Percentiles rank a stretch among this genome's conserved stretches.
Conservation (phyloP, 2,797 vertebrate genomes). For the Antrozous pallidus region DNA sequence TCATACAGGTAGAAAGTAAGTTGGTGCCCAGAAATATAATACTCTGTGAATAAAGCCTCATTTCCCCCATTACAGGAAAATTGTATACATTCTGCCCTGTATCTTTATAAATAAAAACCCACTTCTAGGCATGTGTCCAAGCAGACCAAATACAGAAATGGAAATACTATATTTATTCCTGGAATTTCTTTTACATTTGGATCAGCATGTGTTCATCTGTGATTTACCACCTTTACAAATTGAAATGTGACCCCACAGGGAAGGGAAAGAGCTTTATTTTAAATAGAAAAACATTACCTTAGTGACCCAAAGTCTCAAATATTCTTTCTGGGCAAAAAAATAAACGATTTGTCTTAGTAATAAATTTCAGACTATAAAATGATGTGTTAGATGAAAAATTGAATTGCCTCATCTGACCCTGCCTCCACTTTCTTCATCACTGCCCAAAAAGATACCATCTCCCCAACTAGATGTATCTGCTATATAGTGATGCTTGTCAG, state of each 20-base stretch:
- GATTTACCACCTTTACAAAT: conserved; percentile 54
- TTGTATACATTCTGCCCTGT: conserved; percentile 58
- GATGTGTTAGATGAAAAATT: neutral
- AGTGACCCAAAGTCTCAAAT: conserved; percentile 51
- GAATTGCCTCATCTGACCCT: neutral
- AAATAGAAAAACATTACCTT: conserved; percentile 50
- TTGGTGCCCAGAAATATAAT: conserved; percentile 57
- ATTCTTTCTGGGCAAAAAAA: conserved; percentile 38
- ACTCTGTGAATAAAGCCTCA: conserved; percentile 30
- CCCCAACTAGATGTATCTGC: neutral
- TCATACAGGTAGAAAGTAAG: conserved; percentile 69
- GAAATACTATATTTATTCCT: conserved; percentile 52
- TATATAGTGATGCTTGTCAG: neutral
- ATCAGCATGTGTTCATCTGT: conserved; percentile 48
- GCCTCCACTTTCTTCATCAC: neutral
- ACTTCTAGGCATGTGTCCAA: conserved; percentile 47
- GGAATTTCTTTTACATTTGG: conserved; percentile 35
- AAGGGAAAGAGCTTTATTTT: conserved; percentile 43
- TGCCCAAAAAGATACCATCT: neutral
- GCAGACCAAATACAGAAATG: conserved; percentile 47
- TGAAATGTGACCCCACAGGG: conserved; percentile 50
- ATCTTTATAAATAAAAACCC: conserved; percentile 44
- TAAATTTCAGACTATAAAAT: conserved; percentile 24
- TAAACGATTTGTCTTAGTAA: conserved; percentile 46
- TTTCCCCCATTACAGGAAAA: conserved; percentile 58